phyloP scores from a whole-genome alignment of 2,888 invertebrate genomes.

The Melanostoma mellinum region DNA sequence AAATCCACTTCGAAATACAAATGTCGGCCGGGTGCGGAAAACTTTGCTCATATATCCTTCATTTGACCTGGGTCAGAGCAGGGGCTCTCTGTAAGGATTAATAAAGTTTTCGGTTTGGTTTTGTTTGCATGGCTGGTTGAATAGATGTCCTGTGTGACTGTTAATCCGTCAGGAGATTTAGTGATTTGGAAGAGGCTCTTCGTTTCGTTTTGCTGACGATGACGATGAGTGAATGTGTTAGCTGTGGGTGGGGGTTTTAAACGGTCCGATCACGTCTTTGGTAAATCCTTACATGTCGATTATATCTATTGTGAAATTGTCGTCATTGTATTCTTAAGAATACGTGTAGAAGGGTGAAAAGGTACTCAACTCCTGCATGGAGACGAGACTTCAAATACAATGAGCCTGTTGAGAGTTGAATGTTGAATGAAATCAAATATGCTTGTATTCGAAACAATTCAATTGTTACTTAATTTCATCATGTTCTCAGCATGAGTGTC shows the following conservation, averaged over 20 bases:
- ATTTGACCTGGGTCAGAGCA: constrained; percentile 22
- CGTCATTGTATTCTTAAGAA: background rate
- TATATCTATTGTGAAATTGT: constrained; percentile 34
- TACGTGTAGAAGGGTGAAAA: too few relatives aligned
- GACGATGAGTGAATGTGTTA: constrained; percentile 11
- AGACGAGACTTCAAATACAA: constrained; percentile 3
- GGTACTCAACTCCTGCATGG: background rate
- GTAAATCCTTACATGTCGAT: constrained; percentile 51
- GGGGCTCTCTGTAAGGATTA: constrained; percentile 33
- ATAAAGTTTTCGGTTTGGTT: constrained; percentile 53
- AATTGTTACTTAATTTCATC: constrained; percentile 27
- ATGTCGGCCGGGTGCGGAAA: constrained; percentile 41
- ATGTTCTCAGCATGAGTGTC: background rate
- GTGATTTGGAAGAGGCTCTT: constrained; percentile 41
- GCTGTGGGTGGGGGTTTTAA: constrained; percentile 38
- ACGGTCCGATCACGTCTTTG: constrained; percentile 56
- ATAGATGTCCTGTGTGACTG: constrained; percentile 53
- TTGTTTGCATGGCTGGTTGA: constrained; percentile 42
- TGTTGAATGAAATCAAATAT: background rate
- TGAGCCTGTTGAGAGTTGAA: constrained; percentile 46
- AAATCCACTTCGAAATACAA: constrained; percentile 45
- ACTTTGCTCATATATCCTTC: constrained; percentile 58
- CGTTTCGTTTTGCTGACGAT: constrained; percentile 3
- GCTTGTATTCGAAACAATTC: constrained; percentile 11
- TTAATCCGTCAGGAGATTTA: constrained; percentile 64